Evolutionary conservation across 2,113 vertebrate species (phyloP).

Genomic region (Tympanuchus pallidicinctus): DNA sequence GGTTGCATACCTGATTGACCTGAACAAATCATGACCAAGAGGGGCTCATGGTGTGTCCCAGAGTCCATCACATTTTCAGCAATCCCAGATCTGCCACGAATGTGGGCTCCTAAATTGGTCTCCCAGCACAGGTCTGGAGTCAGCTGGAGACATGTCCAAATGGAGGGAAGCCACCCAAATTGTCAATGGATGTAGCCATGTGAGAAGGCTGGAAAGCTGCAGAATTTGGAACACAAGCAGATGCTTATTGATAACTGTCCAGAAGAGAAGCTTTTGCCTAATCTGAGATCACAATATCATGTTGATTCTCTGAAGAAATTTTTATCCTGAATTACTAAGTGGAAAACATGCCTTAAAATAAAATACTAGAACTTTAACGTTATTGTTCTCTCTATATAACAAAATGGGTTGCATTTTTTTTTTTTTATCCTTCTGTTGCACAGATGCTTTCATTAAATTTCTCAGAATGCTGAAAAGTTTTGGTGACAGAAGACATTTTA

Average conservation of each 20-base stretch:
- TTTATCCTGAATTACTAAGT: neutral
- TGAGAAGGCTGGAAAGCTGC: neutral
- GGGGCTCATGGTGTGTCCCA: neutral
- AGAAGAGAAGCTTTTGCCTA: neutral
- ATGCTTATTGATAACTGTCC: neutral
- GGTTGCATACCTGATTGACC: neutral
- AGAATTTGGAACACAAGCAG: neutral
- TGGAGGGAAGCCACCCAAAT: neutral
- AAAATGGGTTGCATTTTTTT: neutral
- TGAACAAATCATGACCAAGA: neutral
- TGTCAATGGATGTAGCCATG: neutral
- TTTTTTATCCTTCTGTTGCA: neutral
- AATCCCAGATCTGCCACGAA: neutral
- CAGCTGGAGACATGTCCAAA: neutral
- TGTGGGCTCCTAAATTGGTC: accelerated
- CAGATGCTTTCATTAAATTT: neutral
- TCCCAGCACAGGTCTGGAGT: neutral
- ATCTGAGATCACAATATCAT: neutral
- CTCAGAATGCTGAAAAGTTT: neutral
- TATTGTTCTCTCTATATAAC: neutral
- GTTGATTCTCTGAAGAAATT: neutral
- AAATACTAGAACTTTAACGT: neutral
- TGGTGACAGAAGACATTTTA: neutral
- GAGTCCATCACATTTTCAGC: neutral
- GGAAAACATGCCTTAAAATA: neutral